Base-by-base conservation (phyloP, 1,140 invertebrate species). In the Diabrotica undecimpunctata region DNA sequence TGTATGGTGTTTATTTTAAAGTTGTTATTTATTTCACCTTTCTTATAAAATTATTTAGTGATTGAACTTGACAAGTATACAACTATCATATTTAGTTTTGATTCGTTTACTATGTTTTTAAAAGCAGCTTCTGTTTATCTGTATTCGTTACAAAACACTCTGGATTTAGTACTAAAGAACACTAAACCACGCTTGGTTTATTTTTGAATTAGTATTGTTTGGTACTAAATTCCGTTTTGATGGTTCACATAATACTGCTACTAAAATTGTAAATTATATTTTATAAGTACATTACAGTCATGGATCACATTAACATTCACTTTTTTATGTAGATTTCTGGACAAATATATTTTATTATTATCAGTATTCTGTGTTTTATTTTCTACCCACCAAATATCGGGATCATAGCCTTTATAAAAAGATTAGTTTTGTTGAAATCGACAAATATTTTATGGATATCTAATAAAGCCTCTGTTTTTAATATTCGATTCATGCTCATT, bases 331-430 rank as follows among this genome's bases (percentile, higher is more conserved):
- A 68, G 62, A 65, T 68, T 65, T 68, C 66, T 68, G 62, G 66
- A 68, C 64, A 65, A 68, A 68, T 68, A 68, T 68, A 68, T 68
- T 68, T 68, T 68, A 68, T 65, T 68, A 68, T 68, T 62, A 68
- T 68, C n/a, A 55, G 25, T 36, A 55, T 5, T 10, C 6, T 36
- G 54, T 25, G 6, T 55, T 14, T 25, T 36, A n/a, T 55, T 14
- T 25, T 25, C 25, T 25, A 25, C 4, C 25, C 25, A n/a, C n/a
- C n/a, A n/a, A n/a, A n/a, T n/a, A n/a, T n/a, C n/a, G n/a, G n/a
- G n/a, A n/a, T n/a, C n/a, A n/a, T n/a, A n/a, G n/a, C n/a, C n/a
- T n/a, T n/a, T n/a, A n/a, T n/a, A n/a, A n/a, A n/a, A n/a, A n/a
- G n/a, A n/a, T n/a, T n/a, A n/a, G n/a, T n/a, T n/a, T n/a, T n/a